These are phyloP conservation scores for Drosophila quinaria DNA, from an alignment of 2,888 invertebrate genomes.

Conservation along the genomic window DNA sequence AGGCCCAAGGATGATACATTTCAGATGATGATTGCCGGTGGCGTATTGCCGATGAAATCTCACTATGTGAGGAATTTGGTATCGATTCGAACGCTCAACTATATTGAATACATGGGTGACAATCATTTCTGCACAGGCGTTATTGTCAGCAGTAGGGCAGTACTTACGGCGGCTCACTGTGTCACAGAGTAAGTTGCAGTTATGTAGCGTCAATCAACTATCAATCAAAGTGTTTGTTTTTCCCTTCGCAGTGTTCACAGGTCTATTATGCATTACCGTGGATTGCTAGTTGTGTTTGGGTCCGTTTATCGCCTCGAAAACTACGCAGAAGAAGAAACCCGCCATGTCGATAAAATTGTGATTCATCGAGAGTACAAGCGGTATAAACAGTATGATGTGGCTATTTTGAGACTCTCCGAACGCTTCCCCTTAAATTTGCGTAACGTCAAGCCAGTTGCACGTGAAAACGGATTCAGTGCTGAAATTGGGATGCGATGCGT, in stretches of 20 bases:
- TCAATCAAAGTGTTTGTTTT: not conserved
- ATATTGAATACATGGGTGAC: slow-evolving; percentile 44
- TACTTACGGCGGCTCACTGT: slow-evolving; percentile 68
- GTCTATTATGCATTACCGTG: slow-evolving; percentile 45
- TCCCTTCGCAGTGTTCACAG: slow-evolving; percentile 44
- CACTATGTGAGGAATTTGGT: slow-evolving; percentile 40
- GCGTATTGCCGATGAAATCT: slow-evolving; percentile 25
- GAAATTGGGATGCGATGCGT: slow-evolving; percentile 17
- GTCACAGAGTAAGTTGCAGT: slow-evolving; percentile 58
- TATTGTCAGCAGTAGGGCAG: slow-evolving; percentile 51
- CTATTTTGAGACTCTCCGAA: slow-evolving; percentile 29
- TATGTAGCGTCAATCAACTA: not conserved
- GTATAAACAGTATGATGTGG: slow-evolving; percentile 48
- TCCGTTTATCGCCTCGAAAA: slow-evolving; percentile 3
- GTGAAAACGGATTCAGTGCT: not conserved
- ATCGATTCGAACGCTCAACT: slow-evolving; percentile 53
- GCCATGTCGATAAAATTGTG: slow-evolving; percentile 40
- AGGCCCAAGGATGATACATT: slow-evolving; percentile 51
- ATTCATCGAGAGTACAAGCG: slow-evolving; percentile 58
- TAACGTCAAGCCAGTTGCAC: slow-evolving; percentile 32
- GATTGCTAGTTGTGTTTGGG: slow-evolving; percentile 51
- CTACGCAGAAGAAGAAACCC: not conserved
- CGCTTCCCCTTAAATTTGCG: slow-evolving; percentile 42
- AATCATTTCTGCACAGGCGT: slow-evolving; percentile 68
- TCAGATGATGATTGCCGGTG: slow-evolving; percentile 64